A percentile compares a stretch with the other conserved stretches of the same genome.
phyloP scores from a whole-genome alignment of 2,888 invertebrate genomes.

The Drosophila eohydei region DNA sequence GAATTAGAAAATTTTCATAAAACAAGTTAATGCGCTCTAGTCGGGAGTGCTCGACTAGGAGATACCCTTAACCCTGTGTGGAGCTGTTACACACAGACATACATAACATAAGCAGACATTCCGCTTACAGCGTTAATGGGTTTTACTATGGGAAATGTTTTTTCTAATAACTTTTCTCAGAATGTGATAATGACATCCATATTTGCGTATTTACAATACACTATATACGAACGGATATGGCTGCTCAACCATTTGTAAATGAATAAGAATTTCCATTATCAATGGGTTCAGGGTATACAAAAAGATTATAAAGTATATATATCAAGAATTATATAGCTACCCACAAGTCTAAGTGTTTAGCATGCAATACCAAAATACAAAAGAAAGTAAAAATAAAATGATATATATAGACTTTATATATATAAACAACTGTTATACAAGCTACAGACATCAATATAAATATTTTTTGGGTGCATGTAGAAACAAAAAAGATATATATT shows the following conservation, averaged over 20 bases:
- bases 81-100: not conserved
- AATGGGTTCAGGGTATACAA: not conserved
- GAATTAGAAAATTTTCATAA: not conserved
- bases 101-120: no score
- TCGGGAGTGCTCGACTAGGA: not conserved
- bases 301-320: not conserved
- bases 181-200: no score
- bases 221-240: not conserved
- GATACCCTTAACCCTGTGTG: not conserved
- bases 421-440: conserved; percentile 30
- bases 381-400: conserved; percentile 22
- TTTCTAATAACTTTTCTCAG: no score
- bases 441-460: conserved; percentile 26
- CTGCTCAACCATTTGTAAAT: not conserved
- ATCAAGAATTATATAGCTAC: conserved; percentile 19
- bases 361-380: conserved; percentile 59
- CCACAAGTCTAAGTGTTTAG: conserved; percentile 53
- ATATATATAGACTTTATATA: conserved; percentile 11
- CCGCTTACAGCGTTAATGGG: no score
- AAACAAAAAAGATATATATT: conserved; percentile 17
- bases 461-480: conserved; percentile 59
- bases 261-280: not conserved
- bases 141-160: no score
- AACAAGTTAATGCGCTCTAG: not conserved
- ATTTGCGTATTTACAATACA: no score